Conservation (phyloP, 2,888 invertebrate species). For the Eupithecia vulgata region DNA sequence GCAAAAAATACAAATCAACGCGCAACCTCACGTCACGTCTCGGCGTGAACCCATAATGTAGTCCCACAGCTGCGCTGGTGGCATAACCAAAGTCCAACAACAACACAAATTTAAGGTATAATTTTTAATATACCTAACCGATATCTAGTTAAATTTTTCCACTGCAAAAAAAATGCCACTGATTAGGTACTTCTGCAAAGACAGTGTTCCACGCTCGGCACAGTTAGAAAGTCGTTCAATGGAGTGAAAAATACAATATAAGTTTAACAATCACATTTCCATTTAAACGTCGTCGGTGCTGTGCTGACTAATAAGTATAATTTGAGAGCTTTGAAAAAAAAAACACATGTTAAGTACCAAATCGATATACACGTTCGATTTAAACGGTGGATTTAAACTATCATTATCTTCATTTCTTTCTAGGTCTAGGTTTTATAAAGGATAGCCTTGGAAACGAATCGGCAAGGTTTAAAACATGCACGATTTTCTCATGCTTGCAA, state of each 20-base stretch:
- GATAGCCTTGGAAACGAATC: neutral
- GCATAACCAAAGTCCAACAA: too few relatives aligned
- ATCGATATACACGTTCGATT: neutral
- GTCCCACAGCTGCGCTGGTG: too few relatives aligned
- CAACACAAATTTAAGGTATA: neutral
- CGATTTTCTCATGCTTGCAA: neutral
- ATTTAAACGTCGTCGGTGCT: too few relatives aligned
- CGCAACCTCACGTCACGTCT: too few relatives aligned
- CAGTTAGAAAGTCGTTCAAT: neutral
- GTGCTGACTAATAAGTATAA: neutral
- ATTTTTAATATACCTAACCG: neutral
- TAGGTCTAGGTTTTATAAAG: neutral
- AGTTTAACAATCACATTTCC: neutral
- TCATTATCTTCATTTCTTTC: neutral
- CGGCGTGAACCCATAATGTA: too few relatives aligned
- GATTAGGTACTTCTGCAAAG: neutral
- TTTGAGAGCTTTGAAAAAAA: neutral
- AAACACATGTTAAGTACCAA: neutral
- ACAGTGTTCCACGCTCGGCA: neutral
- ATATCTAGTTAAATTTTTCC: neutral
- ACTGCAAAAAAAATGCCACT: neutral
- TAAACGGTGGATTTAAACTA: neutral
- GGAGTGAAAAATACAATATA: neutral
- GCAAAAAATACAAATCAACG: too few relatives aligned
- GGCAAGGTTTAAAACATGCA: neutral